Conservation (phyloP, 2,113 vertebrate genomes). For the Anguilla japonica region DNA sequence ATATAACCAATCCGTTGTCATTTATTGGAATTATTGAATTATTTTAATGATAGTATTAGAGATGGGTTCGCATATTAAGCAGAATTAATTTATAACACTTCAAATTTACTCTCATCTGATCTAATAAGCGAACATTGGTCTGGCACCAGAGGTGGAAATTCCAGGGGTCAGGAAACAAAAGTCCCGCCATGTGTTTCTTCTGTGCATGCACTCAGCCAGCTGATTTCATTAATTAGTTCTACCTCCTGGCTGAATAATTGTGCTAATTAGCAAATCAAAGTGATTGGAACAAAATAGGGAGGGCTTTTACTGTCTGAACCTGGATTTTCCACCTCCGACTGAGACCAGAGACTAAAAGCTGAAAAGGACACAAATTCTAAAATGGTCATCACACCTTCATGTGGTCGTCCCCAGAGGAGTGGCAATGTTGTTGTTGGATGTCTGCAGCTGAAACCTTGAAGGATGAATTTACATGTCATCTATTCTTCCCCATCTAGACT, state of each 20-base stretch:
- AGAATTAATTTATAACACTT: neutral
- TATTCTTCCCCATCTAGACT: constrained; percentile 99
- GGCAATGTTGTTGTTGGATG: constrained; percentile 96
- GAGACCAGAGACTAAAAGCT: neutral
- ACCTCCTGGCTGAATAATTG: too few species aligned
- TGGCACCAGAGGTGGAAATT: too few species aligned
- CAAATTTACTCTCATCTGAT: neutral
- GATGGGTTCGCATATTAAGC: too few species aligned
- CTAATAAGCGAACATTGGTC: neutral
- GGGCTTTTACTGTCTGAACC: too few species aligned
- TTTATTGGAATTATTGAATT: neutral
- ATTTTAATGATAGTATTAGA: too few species aligned
- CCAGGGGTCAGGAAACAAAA: too few species aligned
- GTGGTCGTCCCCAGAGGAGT: constrained; percentile 99
- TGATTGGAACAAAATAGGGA: too few species aligned
- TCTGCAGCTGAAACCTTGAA: constrained; percentile 99
- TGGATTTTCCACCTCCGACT: too few species aligned
- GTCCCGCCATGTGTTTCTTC: too few species aligned
- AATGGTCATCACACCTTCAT: constrained; percentile 88
- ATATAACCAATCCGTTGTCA: neutral
- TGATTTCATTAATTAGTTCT: too few species aligned
- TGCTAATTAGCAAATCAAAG: too few species aligned
- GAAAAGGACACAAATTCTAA: constrained; percentile 52
- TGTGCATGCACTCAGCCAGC: too few species aligned
- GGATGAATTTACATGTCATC: constrained; percentile 99